Conservation (phyloP, 2,888 invertebrate genomes). For the Leptopilina drosophilae region DNA sequence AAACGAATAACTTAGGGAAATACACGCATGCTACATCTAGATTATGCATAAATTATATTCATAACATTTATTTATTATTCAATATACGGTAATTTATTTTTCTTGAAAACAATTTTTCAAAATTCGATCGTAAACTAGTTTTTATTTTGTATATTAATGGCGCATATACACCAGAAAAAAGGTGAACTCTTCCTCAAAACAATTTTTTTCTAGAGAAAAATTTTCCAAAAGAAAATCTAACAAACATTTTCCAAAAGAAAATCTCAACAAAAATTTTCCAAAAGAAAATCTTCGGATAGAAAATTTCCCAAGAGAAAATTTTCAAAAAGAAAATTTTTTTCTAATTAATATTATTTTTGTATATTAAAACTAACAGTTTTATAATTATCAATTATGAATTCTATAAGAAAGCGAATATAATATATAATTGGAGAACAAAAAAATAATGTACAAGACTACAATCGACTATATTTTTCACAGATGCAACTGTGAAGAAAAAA, state of each 20-base stretch:
- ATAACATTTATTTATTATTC: slow-evolving; percentile 37
- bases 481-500: slow-evolving; percentile 54
- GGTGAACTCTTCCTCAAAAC: background rate
- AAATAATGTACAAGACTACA: slow-evolving; percentile 60
- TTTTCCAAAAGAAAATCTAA: no score
- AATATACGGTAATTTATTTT: slow-evolving; percentile 35
- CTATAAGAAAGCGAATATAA: slow-evolving; percentile 41
- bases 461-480: slow-evolving; percentile 26
- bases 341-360: background rate
- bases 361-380: background rate
- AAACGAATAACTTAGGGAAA: slow-evolving; percentile 66
- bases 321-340: no score
- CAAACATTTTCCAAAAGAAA: no score
- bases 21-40: slow-evolving; percentile 69
- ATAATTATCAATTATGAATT: background rate
- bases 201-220: no score
- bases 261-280: no score
- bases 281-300: no score
- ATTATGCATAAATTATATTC: slow-evolving; percentile 42
- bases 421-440: slow-evolving; percentile 24
- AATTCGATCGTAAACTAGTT: background rate
- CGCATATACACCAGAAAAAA: background rate
- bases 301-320: no score
- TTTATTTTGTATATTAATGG: no score
- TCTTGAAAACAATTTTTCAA: background rate